Evolutionary conservation across 2,113 vertebrate genomes (phyloP).

Genomic region (Catharus minimus): DNA sequence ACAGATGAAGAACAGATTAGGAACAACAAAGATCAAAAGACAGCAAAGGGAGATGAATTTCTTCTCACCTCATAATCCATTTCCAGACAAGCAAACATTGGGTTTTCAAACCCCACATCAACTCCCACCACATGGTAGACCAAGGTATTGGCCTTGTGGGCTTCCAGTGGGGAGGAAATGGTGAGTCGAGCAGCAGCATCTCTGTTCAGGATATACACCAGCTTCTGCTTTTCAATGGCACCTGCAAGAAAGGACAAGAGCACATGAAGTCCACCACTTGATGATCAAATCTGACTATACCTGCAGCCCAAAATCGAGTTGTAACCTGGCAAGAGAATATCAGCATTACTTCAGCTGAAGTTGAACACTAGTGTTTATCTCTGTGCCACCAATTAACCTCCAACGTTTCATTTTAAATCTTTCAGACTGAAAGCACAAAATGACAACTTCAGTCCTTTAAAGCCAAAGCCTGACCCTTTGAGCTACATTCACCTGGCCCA

Average conservation of each 20-base stretch:
- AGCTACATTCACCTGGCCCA: not conserved
- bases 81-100: conserved; percentile 98
- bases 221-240: conserved; percentile 97
- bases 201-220: conserved; percentile 97
- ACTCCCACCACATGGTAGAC: conserved; percentile 98
- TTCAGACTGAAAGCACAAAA: not conserved
- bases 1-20: not conserved
- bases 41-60: not conserved
- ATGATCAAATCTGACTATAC: not conserved
- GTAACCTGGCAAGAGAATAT: accelerated
- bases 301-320: accelerated
- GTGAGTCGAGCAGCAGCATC: conserved; percentile 96
- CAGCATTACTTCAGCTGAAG: not conserved
- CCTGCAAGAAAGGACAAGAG: conserved; percentile 69
- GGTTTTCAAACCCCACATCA: conserved; percentile 98
- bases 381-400: not conserved
- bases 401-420: accelerated
- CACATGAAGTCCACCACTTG: not conserved
- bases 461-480: not conserved
- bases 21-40: not conserved
- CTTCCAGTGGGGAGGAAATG: conserved; percentile 96
- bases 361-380: not conserved
- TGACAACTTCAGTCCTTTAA: not conserved
- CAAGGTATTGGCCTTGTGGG: conserved; percentile 97
- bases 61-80: conserved; percentile 96